Evolutionary conservation across 1,140 invertebrate species (phyloP), one percentile per base, ranked within the genome.

Genomic region (Bombus balteatus): DNA sequence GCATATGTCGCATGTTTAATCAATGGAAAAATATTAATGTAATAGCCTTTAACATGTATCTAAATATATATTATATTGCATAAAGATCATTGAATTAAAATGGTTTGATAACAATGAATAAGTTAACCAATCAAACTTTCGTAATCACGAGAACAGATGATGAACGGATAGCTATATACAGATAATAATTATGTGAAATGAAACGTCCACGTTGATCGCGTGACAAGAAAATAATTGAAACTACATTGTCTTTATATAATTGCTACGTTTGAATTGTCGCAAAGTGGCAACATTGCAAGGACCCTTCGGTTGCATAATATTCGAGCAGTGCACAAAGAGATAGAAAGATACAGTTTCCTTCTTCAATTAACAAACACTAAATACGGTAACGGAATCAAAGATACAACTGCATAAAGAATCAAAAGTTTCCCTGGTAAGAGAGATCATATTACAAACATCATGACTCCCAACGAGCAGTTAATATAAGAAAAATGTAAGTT

Each of bases 251-350:
- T 74, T 85, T 68, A 74, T 68, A 28, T 74, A 81, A 85, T 81
- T 53, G 43, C 47, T 66, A 68, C 74, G 59, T 74, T 73, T 34
- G 66, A 85, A 47, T 72, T 25, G 32, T 22, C 22, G 39, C 18
- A 28, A 62, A 65, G 39, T 43, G 37, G 65, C 71, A 78, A 74
- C 78, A 81, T 81, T 81, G 78, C 70, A 65, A 81, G 78, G 71
- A 74, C 83, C 71, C 47, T 74, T 85, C 22, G 70, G 47, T 85
- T 85, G 83, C 83, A 74, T 81, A 85, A 85, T 85, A 53, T 66
- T 72, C 78, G 28, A 73, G 10, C 37, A 41, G 22, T 47, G 59
- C 37, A 28, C 10, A 28, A 25, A 18, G 43, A 9, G 41, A 37
- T 65, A n/a, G 18, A 13, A 32, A 53, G 37, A 47, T 66, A n/a